phyloP scores from a whole-genome alignment of 2,888 invertebrate species.

The Acronicta leporina region DNA sequence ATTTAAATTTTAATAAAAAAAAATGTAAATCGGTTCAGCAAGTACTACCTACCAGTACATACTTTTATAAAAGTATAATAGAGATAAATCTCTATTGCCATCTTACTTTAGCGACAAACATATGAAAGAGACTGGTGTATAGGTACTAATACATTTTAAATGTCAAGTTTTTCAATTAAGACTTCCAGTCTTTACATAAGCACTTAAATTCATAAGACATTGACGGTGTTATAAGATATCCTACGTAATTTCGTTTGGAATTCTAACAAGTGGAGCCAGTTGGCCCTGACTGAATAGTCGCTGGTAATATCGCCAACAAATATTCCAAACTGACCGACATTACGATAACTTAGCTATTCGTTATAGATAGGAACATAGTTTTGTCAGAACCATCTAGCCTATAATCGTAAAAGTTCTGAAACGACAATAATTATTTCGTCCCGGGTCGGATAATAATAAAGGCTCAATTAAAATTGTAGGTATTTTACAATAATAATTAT shows the following conservation, averaged over 20 bases:
- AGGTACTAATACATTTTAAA: background rate
- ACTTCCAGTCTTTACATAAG: constrained; percentile 7
- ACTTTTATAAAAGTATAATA: too few species aligned
- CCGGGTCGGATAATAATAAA: background rate
- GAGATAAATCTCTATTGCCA: too few species aligned
- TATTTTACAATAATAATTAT: background rate
- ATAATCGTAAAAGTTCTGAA: background rate
- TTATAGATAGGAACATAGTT: constrained; percentile 4
- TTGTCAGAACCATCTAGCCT: constrained; percentile 1
- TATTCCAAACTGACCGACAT: constrained; percentile 41
- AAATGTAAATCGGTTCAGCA: too few species aligned
- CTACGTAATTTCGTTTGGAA: constrained; percentile 41
- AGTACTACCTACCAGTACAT: too few species aligned
- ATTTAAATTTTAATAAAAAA: too few species aligned
- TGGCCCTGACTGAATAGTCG: constrained; percentile 43
- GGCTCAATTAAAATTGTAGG: background rate
- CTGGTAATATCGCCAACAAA: constrained; percentile 29
- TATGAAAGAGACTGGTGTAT: too few species aligned
- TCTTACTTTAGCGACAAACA: too few species aligned
- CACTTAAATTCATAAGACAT: constrained; percentile 21
- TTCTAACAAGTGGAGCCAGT: constrained; percentile 42
- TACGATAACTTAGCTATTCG: constrained; percentile 17
- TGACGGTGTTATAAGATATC: constrained; percentile 25
- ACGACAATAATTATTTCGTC: background rate
- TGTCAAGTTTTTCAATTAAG: too few species aligned